Evolutionary conservation across 2,888 invertebrate species (phyloP).

Genomic region (Sipunculus nudus): DNA sequence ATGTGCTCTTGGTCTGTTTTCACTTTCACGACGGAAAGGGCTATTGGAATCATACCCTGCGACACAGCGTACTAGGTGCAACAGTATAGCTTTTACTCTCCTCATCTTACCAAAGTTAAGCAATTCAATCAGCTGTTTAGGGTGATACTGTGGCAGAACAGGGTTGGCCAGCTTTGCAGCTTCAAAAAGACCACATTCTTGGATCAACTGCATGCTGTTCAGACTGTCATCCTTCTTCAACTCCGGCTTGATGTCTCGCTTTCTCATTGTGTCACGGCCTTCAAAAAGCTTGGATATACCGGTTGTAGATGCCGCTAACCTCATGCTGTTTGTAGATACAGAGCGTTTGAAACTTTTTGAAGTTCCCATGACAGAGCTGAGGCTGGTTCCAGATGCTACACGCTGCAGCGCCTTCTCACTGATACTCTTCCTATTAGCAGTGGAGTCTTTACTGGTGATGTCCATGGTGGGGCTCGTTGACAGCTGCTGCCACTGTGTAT

Average conservation of each 20-base stretch:
- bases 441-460: not conserved
- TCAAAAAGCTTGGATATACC: too few relatives aligned
- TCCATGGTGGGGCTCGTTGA: constrained; percentile 2
- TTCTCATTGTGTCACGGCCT: too few relatives aligned
- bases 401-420: constrained; percentile 25
- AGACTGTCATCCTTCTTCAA: constrained; percentile 53
- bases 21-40: constrained; percentile 34
- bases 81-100: constrained; percentile 97
- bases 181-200: constrained; percentile 80
- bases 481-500: constrained; percentile 85
- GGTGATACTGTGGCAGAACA: constrained; percentile 98
- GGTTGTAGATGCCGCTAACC: too few relatives aligned
- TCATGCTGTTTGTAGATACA: too few relatives aligned
- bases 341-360: too few relatives aligned
- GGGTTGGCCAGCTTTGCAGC: constrained; percentile 97
- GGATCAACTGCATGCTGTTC: constrained; percentile 53
- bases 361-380: constrained; percentile 17
- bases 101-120: constrained; percentile 95
- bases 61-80: constrained; percentile 88
- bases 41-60: constrained; percentile 46
- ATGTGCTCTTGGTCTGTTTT: constrained; percentile 31
- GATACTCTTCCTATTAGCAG: constrained; percentile 1
- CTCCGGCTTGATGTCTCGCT: too few relatives aligned
- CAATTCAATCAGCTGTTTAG: constrained; percentile 97
- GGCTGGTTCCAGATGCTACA: constrained; percentile 15